phyloP scores from a whole-genome alignment of 1,140 invertebrate genomes.

The Neodiprion virginianus region DNA sequence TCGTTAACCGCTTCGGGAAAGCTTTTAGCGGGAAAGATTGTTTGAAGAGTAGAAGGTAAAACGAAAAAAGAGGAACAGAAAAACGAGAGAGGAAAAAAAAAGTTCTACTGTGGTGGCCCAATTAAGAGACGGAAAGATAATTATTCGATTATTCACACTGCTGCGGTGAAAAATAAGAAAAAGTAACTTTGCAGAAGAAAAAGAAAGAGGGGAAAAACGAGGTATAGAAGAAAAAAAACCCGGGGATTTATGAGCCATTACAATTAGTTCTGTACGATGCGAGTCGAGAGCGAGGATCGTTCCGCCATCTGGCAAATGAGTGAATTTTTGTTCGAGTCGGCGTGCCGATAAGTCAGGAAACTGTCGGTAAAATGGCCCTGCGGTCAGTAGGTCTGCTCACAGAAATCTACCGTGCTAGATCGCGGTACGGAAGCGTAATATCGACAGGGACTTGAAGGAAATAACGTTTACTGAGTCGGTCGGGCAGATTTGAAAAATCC shows the following conservation, averaged over 20 bases:
- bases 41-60: conserved; percentile 14
- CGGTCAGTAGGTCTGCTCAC: not conserved
- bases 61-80: too few species aligned
- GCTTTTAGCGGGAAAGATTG: conserved; percentile 21
- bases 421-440: not conserved
- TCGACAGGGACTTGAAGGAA: not conserved
- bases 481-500: not conserved
- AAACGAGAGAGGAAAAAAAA: conserved; percentile 28
- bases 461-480: not conserved
- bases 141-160: conserved; percentile 55
- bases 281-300: not conserved
- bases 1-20: conserved; percentile 25
- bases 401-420: not conserved
- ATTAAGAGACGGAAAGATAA: conserved; percentile 45
- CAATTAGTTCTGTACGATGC: conserved; percentile 41
- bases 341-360: not conserved
- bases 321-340: not conserved
- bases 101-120: conserved; percentile 45
- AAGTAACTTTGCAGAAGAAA: conserved; percentile 7
- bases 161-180: conserved; percentile 42
- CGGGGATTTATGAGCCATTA: conserved; percentile 48
- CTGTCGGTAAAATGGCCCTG: not conserved
- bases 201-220: conserved; percentile 1
- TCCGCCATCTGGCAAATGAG: conserved; percentile 14
- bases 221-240: conserved; percentile 32